Evolutionary conservation across 2,797 vertebrate genomes (phyloP), one percentile per base, ranked within the genome.

Genomic region (Mareca penelope): DNA sequence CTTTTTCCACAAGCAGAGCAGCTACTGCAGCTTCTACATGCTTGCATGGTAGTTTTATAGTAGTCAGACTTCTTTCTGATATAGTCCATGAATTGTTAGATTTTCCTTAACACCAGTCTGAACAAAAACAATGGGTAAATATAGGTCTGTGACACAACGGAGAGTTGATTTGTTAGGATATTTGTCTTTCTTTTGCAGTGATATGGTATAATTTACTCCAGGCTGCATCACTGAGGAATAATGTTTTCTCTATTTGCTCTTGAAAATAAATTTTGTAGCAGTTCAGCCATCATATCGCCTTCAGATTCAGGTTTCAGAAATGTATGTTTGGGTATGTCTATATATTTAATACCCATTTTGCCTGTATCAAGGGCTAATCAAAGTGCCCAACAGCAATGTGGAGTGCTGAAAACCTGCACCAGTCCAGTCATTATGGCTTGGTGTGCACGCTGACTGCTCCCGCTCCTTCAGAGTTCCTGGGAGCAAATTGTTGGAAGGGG

Each of bases 171-270:
- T 85, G 31, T 79, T 90, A 16, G 0, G 4, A 11, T 37, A 59
- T 80, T 92, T 89, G 28, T 85, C 72, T 85, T 77, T 76, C 29
- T 72, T 86, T 91, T 89, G 53, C 29, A 12, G 22, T 13, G 21
- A 81, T 64, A 92, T 79, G 42, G 37, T 55, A 55, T 85, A 22
- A 75, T 93, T 94, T 89, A 67, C 75, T 93, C 48, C 71, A 79
- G 71, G 13, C 59, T 73, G 22, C 53, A n/a, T 77, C n/a, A 68
- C 29, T 80, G 80, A 56, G 52, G 48, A 88, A 23, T 80, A 81
- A 85, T 53, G 28, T 35, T 95, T 90, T 70, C 80, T 92, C 77
- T 92, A 9, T 70, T 71, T 78, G 55, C 46, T 88, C 40, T 79
- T 77, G 39, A 57, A 93, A 87, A 73, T 71, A 92, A 88, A 89